Evolutionary conservation across 2,797 vertebrate genomes (phyloP).

Genomic region (Enteromius afrohamiltoni): DNA sequence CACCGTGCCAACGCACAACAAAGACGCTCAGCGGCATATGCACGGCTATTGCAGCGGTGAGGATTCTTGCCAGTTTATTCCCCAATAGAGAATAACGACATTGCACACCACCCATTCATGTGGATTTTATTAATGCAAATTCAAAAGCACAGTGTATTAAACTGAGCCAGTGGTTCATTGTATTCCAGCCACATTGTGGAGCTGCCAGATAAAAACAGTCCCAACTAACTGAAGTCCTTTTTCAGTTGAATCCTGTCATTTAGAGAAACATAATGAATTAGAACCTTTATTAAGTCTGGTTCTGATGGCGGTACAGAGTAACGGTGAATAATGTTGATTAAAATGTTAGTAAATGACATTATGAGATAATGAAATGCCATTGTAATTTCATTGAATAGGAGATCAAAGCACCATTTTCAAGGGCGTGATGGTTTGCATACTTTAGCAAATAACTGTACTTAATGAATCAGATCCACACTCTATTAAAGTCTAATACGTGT

Average conservation of each 20-base stretch:
- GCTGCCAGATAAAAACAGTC: conserved; percentile 61
- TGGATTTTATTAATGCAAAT: conserved; percentile 60
- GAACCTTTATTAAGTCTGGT: conserved; percentile 56
- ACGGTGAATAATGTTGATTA: conserved; percentile 45
- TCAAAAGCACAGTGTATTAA: conserved; percentile 62
- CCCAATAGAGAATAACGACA: conserved; percentile 44
- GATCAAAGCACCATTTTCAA: conserved; percentile 29
- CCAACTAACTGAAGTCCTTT: conserved; percentile 54
- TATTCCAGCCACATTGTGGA: conserved; percentile 58
- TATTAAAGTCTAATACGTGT: not conserved
- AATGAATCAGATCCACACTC: conserved; percentile 30
- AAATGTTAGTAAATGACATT: conserved; percentile 34
- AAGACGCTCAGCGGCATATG: conserved; percentile 19
- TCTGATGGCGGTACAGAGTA: conserved; percentile 42
- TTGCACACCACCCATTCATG: conserved; percentile 53
- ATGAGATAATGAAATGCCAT: conserved; percentile 31
- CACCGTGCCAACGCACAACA: conserved; percentile 32
- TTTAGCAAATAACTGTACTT: conserved; percentile 32
- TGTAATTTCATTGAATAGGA: conserved; percentile 29
- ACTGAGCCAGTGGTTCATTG: conserved; percentile 56
- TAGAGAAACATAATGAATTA: conserved; percentile 61
- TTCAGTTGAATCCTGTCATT: conserved; percentile 57
- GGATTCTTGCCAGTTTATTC: conserved; percentile 36
- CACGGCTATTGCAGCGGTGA: conserved; percentile 3
- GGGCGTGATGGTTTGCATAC: conserved; percentile 19